Evolutionary conservation across 2,888 invertebrate species (phyloP), one percentile per base, ranked within the genome.

Genomic region (Coleophora flavipennella): DNA sequence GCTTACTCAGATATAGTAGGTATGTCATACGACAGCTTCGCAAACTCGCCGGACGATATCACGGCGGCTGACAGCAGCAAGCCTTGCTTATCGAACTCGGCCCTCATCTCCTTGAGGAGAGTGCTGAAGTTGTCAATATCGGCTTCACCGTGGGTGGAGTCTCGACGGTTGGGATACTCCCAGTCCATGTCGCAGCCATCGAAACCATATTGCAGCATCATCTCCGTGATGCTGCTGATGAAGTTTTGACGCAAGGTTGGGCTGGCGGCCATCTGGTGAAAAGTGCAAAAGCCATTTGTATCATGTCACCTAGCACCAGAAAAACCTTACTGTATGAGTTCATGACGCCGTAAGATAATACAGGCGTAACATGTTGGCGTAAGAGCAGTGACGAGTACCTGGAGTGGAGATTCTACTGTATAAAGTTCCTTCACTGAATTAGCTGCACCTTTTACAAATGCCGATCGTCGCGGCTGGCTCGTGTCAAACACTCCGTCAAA

Each of bases 151-250:
- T 87, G 72, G 0, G 70, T 66, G 0, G 72, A 55, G 43, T 88
- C 88, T 27, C 89, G 68, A 34, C 87, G 84, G 35, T 76, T 86
- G 0, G 91, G 91, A 50, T 90, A 91, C 53, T 91, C 90, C 92
- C 92, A 92, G 59, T 92, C 91, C 0, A 92, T 35, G 54, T 92
- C 92, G 0, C 92, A 71, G 1, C 92, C 92, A 53, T 92, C 90
- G 45, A 92, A 92, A 0, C 79, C 79, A 52, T 90, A 73, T 2
- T 74, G 71, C 31, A 69, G 55, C 0, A 91, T 50, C 56, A 90
- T 87, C 0, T 66, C 53, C 0, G 89, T 55, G 0, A 87, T 86
- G 39, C 87, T 89, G 2, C 77, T 54, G 13, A 90, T 85, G 51
- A 92, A 91, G 33, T 58, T 69, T 1, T 68, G 59, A n/a, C 90